phyloP scores from a whole-genome alignment of 2,113 vertebrate genomes.

The Chloroceryle aenea region DNA sequence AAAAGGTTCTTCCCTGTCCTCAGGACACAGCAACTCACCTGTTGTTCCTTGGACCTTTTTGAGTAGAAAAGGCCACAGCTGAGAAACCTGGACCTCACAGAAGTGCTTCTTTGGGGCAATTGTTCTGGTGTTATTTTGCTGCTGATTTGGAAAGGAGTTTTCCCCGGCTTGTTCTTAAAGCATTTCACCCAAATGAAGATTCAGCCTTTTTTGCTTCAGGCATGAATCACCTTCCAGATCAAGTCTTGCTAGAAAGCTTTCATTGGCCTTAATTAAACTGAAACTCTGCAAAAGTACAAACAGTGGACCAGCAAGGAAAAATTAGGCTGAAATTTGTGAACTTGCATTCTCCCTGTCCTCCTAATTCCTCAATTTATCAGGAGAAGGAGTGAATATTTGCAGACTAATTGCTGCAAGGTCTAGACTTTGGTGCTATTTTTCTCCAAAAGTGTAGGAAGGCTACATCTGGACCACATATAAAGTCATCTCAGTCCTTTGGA shows the following conservation, averaged over 20 bases:
- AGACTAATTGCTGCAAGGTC: not conserved
- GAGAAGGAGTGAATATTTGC: not conserved
- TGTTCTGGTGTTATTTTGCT: not conserved
- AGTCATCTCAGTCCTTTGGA: not conserved
- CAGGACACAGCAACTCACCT: not conserved
- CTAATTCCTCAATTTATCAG: not conserved
- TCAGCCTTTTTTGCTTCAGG: conserved; percentile 29
- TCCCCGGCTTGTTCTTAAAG: not conserved
- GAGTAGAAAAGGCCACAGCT: not conserved
- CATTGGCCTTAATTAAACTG: conserved; percentile 20
- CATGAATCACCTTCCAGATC: conserved; percentile 24
- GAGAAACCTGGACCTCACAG: not conserved
- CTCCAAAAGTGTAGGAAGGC: not conserved
- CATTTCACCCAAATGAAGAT: not conserved
- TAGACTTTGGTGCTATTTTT: not conserved
- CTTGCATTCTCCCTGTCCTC: not conserved
- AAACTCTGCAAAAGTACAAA: not conserved
- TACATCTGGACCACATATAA: not conserved
- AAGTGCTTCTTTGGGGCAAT: not conserved
- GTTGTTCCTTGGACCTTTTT: not conserved
- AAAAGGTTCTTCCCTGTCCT: not conserved
- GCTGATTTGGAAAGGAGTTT: conserved; percentile 21
- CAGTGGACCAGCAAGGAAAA: not conserved
- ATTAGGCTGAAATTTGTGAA: not conserved
- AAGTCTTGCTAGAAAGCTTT: conserved; percentile 50